A percentile compares a stretch with the other conserved stretches of the same genome.
These are phyloP conservation scores for Lonchura striata DNA, from an alignment of 2,113 vertebrate genomes.

Conservation along the genomic window DNA sequence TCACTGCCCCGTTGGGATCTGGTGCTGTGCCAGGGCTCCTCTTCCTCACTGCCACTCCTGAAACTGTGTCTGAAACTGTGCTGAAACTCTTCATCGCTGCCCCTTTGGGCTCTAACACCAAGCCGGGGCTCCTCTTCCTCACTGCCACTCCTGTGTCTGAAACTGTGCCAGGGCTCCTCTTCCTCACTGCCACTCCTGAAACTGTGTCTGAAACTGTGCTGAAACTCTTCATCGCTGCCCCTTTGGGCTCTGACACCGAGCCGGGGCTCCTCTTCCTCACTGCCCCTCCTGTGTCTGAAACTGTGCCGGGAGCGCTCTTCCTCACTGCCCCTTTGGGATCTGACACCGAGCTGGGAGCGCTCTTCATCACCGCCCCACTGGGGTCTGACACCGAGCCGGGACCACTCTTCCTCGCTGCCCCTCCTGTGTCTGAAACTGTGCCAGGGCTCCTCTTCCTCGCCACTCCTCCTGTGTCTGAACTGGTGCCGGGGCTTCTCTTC, in stretches of 20 bases:
- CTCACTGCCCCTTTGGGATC: slow-evolving; percentile 77
- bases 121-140: no score
- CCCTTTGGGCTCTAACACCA: no score
- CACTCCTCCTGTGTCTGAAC: fast-evolving
- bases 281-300: background rate
- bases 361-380: slow-evolving; percentile 86
- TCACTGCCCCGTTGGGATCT: background rate
- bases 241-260: fast-evolving
- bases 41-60: background rate
- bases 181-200: no score
- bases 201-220: no score
- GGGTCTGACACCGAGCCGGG: background rate
- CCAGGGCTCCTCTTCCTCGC: background rate
- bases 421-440: fast-evolving
- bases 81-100: background rate
- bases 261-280: background rate
- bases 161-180: no score
- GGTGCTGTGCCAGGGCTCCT: background rate
- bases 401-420: background rate
- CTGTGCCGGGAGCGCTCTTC: slow-evolving; percentile 74
- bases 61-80: no score
- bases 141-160: no score
- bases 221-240: background rate
- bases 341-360: no score
- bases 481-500: fast-evolving